Evolutionary conservation across 2,888 invertebrate species (phyloP), one percentile per base, ranked within the genome.

Genomic region (Drosophila ustulata): DNA sequence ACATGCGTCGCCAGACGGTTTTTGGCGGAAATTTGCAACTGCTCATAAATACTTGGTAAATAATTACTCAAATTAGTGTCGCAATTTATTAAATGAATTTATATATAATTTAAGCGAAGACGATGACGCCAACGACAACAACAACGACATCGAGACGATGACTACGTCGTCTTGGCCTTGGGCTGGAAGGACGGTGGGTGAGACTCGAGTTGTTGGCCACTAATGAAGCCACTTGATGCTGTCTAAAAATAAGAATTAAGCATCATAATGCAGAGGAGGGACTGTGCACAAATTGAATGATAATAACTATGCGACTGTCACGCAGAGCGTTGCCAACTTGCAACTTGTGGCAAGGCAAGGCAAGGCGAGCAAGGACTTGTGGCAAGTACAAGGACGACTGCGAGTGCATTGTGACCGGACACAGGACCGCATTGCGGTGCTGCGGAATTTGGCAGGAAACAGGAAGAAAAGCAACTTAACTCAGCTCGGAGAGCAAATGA

Each of bases 61-160:
- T 83, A 80, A 88, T 83, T 88, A 86, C 67, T 57, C 51, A 84
- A 88, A 88, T 84, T 87, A 79, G 71, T 68, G 79, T 73, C 72
- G 85, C 79, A 84, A 79, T 87, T 84, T 76, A 75, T 77, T 63
- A 73, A 84, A 88, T 88, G 74, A 87, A 84, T 88, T 81, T 80
- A 37, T 65, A 62, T 66, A 65, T 75, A 68, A 75, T 73, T 71
- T 55, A 58, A 70, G 63, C 57, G 46, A 26, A 32, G 32, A 34
- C 4, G 18, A 18, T 37, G 25, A 13, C 39, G 23, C 23, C 23
- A 18, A 43, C 18, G 37, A 7, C 32, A 18, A 43, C 18, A n/a
- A 7, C 32, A 37, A 37, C 37, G 37, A 37, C 37, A 30, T 2
- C 30, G 30, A 30, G 11, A 43, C 18, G 37, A 23, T 9, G n/a